Evolutionary conservation across 1,140 invertebrate genomes (phyloP), one percentile per base, ranked within the genome.

Genomic region (Heliconius hermathena): DNA sequence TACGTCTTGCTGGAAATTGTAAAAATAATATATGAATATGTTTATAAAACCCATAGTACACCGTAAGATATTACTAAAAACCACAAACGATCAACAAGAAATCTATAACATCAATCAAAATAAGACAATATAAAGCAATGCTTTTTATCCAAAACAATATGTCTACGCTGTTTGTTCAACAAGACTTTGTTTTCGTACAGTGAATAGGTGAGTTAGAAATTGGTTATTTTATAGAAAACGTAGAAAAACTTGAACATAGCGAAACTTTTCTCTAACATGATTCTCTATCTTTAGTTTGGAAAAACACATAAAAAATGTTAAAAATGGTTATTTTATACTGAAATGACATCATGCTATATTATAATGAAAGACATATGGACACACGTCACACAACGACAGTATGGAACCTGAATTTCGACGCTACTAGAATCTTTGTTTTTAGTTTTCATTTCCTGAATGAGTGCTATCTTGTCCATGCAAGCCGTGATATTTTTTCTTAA

Each of bases 401-500:
- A 87, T 89, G 83, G 87, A 89, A 90, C 91, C 89, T 92, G 88
- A 79, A 91, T 87, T 77, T 88, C 87, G 73, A 78, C 82, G 80
- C 80, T 85, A 80, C 79, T 82, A 72, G 79, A 74, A 81, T 87
- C 86, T 88, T 86, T 89, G 52, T 81, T 88, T 86, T 89, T 91
- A 81, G 76, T 89, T 89, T 92, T 94, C 87, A 93, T 86, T 82
- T 93, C 92, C 82, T 94, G 91, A 72, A 94, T 94, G 26, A 89
- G 73, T 33, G 92, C 89, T 72, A 94, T 90, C 86, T 94, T 94
- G 82, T 94, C 90, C 71, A 91, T 87, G 83, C 93, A 94, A 6
- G 91, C 94, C n/a, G 92, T 81, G 76, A 94, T 94, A 85, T 94
- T 94, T 84, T 92, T 91, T 82, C 87, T 87, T 80, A 94, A 83